A percentile compares a stretch with the other conserved stretches of the same genome.
Conservation (phyloP, 2,113 vertebrate genomes). For the Patagioenas fasciata region DNA sequence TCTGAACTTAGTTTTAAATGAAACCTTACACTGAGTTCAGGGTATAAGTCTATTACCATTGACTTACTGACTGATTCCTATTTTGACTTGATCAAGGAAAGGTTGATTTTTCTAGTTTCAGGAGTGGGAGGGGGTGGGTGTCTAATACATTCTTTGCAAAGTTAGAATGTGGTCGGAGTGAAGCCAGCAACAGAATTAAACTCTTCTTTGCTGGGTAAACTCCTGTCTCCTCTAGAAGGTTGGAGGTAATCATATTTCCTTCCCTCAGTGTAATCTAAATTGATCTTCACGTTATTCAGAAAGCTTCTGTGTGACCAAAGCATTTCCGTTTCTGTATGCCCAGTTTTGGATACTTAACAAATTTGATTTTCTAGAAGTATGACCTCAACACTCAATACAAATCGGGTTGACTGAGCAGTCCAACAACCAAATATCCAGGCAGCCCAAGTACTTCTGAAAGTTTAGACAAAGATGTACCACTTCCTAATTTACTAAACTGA, state of each 20-base stretch:
- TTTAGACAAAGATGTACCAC: not conserved
- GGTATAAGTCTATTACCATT: not conserved
- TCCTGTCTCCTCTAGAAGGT: not conserved
- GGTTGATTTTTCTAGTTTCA: not conserved
- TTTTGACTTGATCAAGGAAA: not conserved
- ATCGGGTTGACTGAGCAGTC: not conserved
- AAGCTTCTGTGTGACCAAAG: not conserved
- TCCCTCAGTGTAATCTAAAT: not conserved
- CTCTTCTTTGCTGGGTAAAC: not conserved
- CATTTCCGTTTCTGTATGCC: not conserved
- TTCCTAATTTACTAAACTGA: not conserved
- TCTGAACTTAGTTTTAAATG: not conserved
- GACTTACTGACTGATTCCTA: not conserved
- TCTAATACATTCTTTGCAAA: not conserved
- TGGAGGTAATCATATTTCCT: not conserved
- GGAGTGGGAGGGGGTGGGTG: accelerated
- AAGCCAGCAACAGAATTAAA: not conserved
- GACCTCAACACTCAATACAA: not conserved
- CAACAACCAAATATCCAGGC: not conserved
- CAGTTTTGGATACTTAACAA: not conserved
- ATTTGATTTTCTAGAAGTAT: not conserved
- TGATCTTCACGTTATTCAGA: not conserved
- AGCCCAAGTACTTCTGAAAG: not conserved
- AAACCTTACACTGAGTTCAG: not conserved
- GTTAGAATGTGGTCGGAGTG: not conserved